Conservation (phyloP, 2,113 vertebrate genomes). For the Cyprinus carpio region DNA sequence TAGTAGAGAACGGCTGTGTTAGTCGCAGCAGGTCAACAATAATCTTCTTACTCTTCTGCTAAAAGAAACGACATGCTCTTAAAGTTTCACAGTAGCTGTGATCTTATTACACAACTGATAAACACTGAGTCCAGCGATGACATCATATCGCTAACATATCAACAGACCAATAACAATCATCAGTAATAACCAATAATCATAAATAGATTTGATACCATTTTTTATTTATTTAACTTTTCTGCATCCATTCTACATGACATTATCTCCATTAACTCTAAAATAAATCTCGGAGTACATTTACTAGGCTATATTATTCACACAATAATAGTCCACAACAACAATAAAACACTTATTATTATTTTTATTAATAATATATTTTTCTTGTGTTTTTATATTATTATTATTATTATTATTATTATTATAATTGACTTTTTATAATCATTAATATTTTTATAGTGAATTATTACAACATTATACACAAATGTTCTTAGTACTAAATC, state of each 20-base stretch:
- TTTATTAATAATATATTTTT: neutral
- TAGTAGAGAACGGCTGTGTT: too few relatives aligned
- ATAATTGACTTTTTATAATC: neutral
- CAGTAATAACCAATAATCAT: neutral
- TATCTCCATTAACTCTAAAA: neutral
- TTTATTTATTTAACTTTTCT: neutral
- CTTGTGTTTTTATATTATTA: neutral
- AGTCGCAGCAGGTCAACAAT: constrained; percentile 47
- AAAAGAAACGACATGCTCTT: constrained; percentile 36
- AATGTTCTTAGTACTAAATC: neutral
- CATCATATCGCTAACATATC: neutral
- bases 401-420: neutral
- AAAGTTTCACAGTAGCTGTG: constrained; percentile 46
- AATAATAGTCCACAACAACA: neutral
- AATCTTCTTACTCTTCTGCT: constrained; percentile 61
- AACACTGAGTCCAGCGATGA: neutral
- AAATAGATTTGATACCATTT: neutral
- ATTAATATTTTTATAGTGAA: neutral
- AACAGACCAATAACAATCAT: neutral
- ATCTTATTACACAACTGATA: neutral
- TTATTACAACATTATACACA: neutral
- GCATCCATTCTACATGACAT: neutral
- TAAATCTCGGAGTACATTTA: too few relatives aligned
- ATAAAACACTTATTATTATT: too few relatives aligned
- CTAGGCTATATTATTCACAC: neutral